Base-by-base conservation (phyloP, 2,113 vertebrate genomes). In the Aplodontia rufa region DNA sequence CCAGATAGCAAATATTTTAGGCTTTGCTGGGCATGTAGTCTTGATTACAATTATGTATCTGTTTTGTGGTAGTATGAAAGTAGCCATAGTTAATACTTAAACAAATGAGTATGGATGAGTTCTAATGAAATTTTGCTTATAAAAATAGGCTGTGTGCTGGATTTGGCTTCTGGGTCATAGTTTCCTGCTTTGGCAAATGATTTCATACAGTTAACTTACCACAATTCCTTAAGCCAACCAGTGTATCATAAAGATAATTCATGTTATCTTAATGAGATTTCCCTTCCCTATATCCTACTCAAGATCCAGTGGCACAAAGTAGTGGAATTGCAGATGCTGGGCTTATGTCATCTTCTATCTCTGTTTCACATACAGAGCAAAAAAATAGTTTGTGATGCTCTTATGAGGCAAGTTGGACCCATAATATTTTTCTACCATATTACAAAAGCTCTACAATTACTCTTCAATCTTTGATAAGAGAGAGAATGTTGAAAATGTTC, bases 151-250 rank as follows among this genome's bases (percentile, higher is more conserved):
- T 30, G 49, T 5, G 30, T 30, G 47, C 14, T 45, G 53, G 19
- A 81, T 58, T 68, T 60, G 53, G 37, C n/a, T 32, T 4, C 6
- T 17, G 24, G 49, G 28, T 17, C 53, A 13, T n/a, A 40, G 51
- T 89, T 88, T 68, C n/a, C 32, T 93, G 30, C 12, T 84, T 58
- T 86, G 84, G 53, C 8, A 72, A 93, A 87, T 83, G 69, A 40
- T 8, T 87, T 94, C 22, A 64, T 66, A 55, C 42, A 81, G 53
- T 1, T 13, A 19, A 30, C 16, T 4, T 19, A 37, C 12, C 68
- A 37, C 32, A 4, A 42, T n/a, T 13, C 24, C 81, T 81, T 40
- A 82, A 68, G 13, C 22, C 53, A 69, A 37, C 13, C 14, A 35
- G 20, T 32, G 5, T 4, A 5, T 17, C 71, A 17, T 20, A 24